Base-by-base conservation (phyloP, 2,113 vertebrate genomes). In the Xiphophorus couchianus region DNA sequence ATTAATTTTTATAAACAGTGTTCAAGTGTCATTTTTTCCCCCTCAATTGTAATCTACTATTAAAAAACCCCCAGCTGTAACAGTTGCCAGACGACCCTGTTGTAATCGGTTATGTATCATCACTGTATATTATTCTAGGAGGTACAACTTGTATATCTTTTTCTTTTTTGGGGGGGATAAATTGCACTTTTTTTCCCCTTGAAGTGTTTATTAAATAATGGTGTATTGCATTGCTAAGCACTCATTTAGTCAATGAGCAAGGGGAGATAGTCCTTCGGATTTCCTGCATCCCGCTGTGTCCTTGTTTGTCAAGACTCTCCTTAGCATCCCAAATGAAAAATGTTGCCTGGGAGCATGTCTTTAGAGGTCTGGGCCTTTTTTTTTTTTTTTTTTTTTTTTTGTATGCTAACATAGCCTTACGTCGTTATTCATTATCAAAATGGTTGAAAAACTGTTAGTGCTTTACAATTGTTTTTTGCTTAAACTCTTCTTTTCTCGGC, bases 271-370 rank as follows among this genome's bases (percentile, higher is more conserved):
- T 74, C 79, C 79, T 86, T 87, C 77, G 86, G 62, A 48, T 13
- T 2, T 15, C 44, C 64, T 76, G 0, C 19, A 42, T 84, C 27
- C 42, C 33, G 35, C 51, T 60, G 39, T 82, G 73, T 81, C 84
- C 82, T 90, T 83, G 73, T 73, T 44, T 70, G 75, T 69, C 14
- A 60, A 84, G 58, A 76, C 71, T 77, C 65, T 76, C 28, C 12
- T 58, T 5, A 74, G 76, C 66, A 58, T 77, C 60, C 69, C 64
- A 68, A 78, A 67, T 60, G 70, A 54, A 83, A 61, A 39, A 29
- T 22, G 64, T 30, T 75, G 60, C 73, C 76, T 48, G 27, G 78
- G 66, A 83, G 76, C 65, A 27, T 9, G 15, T 82, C 88, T 72
- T 64, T 8, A 8, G 28, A 13, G 77, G 62, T 37, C 35, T 6